phyloP scores from a whole-genome alignment of 1,140 invertebrate species.

The Harpegnathos saltator region DNA sequence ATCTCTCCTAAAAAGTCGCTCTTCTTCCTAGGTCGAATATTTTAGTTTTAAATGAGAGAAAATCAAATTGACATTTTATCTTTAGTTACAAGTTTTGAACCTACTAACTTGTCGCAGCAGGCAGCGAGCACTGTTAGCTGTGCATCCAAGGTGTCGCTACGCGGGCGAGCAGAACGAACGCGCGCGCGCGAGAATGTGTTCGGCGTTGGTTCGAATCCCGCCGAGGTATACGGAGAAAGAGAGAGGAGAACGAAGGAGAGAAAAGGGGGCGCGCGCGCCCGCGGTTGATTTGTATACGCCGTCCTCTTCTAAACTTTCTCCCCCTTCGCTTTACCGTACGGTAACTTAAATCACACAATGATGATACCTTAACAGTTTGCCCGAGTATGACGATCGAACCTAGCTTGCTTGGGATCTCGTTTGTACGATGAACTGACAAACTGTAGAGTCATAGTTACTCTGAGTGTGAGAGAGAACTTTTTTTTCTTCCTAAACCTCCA shows the following conservation, averaged over 20 bases:
- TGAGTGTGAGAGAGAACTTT: slow-evolving; percentile 77
- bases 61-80: too few relatives aligned
- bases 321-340: not conserved
- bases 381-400: slow-evolving; percentile 67
- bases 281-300: too few relatives aligned
- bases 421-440: slow-evolving; percentile 68
- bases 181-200: too few relatives aligned
- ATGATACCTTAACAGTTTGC: slow-evolving; percentile 77
- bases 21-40: too few relatives aligned
- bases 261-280: too few relatives aligned
- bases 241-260: not conserved
- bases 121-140: not conserved
- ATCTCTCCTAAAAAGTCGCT: too few relatives aligned
- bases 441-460: slow-evolving; percentile 84
- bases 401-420: slow-evolving; percentile 60
- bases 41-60: too few relatives aligned
- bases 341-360: slow-evolving; percentile 76
- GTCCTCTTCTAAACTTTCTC: too few relatives aligned
- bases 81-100: too few relatives aligned
- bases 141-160: not conserved
- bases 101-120: too few relatives aligned
- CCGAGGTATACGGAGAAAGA: not conserved
- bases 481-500: too few relatives aligned
- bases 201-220: slow-evolving; percentile 13
- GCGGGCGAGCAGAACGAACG: too few relatives aligned